Evolutionary conservation across 1,140 invertebrate species (phyloP).

Genomic region (Maconellicoccus hirsutus): DNA sequence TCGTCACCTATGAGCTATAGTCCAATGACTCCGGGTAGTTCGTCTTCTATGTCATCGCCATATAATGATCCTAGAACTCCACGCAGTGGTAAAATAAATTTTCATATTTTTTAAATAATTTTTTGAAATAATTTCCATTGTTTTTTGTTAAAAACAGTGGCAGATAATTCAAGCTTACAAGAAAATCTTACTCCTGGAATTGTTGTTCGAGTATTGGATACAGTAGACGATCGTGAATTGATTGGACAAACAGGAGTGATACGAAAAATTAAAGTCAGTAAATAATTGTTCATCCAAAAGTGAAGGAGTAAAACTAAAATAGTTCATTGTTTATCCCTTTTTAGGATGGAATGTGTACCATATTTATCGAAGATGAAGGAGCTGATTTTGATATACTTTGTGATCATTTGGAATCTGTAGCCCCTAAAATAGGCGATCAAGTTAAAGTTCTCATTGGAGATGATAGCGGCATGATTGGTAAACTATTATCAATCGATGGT

Average conservation of each 20-base stretch:
- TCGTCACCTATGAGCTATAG: constrained; percentile 64
- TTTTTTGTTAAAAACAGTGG: neutral
- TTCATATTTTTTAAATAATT: no score
- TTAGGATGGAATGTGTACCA: constrained; percentile 71
- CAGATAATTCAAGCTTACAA: constrained; percentile 30
- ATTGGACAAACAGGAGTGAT: constrained; percentile 80
- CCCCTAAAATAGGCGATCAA: constrained; percentile 68
- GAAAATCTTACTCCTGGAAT: constrained; percentile 92
- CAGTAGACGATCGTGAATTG: constrained; percentile 68
- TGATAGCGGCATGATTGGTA: constrained; percentile 74
- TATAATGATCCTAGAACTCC: constrained; percentile 74
- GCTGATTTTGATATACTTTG: constrained; percentile 42
- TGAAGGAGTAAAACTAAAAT: no score
- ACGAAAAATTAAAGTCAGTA: constrained; percentile 61
- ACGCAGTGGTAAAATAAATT: constrained; percentile 43
- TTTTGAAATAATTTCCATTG: no score
- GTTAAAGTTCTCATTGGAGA: constrained; percentile 88
- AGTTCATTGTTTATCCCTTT: no score
- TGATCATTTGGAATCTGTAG: constrained; percentile 78
- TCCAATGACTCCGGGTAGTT: constrained; percentile 68
- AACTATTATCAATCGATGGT: constrained; percentile 73
- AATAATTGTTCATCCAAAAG: neutral
- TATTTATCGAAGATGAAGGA: constrained; percentile 65
- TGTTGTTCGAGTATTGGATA: constrained; percentile 67
- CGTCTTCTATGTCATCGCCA: constrained; percentile 35